Percentiles rank a stretch among this genome's conserved stretches.
Conservation (phyloP, 2,797 vertebrate species). For the Rhinella marina region DNA sequence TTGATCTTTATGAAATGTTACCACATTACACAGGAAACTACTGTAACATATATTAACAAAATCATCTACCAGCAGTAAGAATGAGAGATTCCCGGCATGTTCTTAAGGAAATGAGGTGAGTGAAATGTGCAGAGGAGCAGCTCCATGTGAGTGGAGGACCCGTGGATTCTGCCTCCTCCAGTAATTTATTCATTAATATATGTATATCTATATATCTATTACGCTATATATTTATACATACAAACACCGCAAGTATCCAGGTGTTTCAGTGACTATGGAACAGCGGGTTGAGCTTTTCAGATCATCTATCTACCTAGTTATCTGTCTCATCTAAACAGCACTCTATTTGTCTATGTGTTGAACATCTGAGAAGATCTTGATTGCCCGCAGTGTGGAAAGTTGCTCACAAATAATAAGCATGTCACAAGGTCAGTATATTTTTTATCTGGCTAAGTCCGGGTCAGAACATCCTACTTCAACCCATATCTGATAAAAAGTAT, state of each 20-base stretch:
- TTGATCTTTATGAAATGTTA: neutral
- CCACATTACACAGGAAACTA: neutral
- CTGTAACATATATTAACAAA: too few species aligned
- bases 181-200: too few species aligned
- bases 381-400: neutral
- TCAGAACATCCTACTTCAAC: slow-evolving; percentile 2
- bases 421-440: slow-evolving; percentile 17
- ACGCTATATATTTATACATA: neutral
- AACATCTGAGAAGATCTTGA: neutral
- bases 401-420: neutral
- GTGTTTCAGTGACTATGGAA: neutral
- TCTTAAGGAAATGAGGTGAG: neutral
- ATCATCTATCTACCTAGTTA: neutral
- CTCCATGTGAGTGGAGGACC: too few species aligned
- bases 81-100: neutral
- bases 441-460: slow-evolving; percentile 1
- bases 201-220: neutral
- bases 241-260: too few species aligned
- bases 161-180: too few species aligned
- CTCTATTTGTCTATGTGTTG: neutral
- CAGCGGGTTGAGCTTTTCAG: too few species aligned
- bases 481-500: neutral
- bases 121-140: neutral
- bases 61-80: too few species aligned
- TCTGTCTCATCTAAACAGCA: neutral